Evolutionary conservation across 2,113 vertebrate genomes (phyloP).

Genomic region (Otus sunia): DNA sequence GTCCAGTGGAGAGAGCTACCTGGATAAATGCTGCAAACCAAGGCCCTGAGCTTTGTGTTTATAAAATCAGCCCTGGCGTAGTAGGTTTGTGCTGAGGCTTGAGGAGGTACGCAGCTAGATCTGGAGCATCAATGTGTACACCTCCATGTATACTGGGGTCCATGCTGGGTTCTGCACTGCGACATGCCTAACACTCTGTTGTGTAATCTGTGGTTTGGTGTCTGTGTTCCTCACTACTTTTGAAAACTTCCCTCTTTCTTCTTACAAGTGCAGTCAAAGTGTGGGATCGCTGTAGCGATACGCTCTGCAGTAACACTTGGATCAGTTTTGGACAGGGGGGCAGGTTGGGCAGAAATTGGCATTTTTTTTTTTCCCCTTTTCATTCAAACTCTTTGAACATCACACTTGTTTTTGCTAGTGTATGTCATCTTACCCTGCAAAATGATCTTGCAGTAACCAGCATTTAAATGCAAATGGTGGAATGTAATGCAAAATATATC

Average conservation of each 20-base stretch:
- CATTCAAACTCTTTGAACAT: conserved; percentile 59
- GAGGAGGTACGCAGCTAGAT: background rate
- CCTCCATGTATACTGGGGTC: background rate
- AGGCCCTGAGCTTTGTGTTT: background rate
- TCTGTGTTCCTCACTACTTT: conserved; percentile 70
- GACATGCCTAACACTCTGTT: conserved; percentile 57
- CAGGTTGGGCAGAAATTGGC: conserved; percentile 33
- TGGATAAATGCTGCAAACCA: background rate
- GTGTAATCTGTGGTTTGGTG: conserved; percentile 65
- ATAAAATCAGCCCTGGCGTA: rapidly evolving
- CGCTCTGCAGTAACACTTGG: background rate
- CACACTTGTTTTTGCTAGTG: conserved; percentile 59
- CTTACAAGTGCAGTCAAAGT: conserved; percentile 69
- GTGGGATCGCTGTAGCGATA: background rate
- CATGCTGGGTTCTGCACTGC: conserved; percentile 51
- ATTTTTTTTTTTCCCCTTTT: conserved; percentile 13
- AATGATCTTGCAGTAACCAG: conserved; percentile 73
- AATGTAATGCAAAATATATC: conserved; percentile 62
- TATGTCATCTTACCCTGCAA: conserved; percentile 23
- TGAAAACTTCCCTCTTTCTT: conserved; percentile 65
- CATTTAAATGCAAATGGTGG: conserved; percentile 73
- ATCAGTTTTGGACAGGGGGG: conserved; percentile 26
- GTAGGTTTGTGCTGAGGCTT: background rate
- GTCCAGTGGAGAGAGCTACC: background rate
- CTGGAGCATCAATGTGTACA: background rate